Conservation (phyloP, 1,140 invertebrate species). For the Macrosteles quadrilineatus region DNA sequence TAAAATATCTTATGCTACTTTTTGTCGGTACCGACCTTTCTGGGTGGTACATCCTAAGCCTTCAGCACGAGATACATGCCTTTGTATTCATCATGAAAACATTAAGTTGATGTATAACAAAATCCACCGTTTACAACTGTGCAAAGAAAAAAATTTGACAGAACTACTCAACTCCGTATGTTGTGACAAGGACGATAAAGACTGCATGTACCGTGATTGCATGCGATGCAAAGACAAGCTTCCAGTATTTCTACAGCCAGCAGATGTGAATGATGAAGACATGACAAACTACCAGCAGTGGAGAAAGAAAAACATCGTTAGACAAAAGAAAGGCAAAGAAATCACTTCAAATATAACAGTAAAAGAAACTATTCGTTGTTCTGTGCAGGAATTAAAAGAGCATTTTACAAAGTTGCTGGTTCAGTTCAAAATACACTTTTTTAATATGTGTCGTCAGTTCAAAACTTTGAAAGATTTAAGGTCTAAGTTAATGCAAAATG, state of each 20-base stretch:
- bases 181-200: not conserved
- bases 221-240: not conserved
- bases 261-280: not conserved
- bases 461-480: no score
- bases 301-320: not conserved
- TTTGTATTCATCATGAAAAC: constrained; percentile 2
- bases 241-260: not conserved
- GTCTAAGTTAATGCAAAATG: no score
- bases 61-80: no score
- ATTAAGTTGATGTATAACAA: not conserved
- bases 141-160: constrained; percentile 2
- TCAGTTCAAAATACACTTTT: no score
- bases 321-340: constrained; percentile 1
- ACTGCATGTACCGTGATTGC: constrained; percentile 1
- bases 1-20: no score
- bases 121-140: not conserved
- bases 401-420: no score
- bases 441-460: no score
- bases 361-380: constrained; percentile 2
- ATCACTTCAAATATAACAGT: not conserved
- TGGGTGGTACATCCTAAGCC: no score
- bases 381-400: constrained; percentile 1
- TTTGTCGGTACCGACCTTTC: no score
- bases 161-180: constrained; percentile 1
- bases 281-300: constrained; percentile 1